phyloP scores from a whole-genome alignment of 2,113 vertebrate genomes.

The Azemiops feae region DNA sequence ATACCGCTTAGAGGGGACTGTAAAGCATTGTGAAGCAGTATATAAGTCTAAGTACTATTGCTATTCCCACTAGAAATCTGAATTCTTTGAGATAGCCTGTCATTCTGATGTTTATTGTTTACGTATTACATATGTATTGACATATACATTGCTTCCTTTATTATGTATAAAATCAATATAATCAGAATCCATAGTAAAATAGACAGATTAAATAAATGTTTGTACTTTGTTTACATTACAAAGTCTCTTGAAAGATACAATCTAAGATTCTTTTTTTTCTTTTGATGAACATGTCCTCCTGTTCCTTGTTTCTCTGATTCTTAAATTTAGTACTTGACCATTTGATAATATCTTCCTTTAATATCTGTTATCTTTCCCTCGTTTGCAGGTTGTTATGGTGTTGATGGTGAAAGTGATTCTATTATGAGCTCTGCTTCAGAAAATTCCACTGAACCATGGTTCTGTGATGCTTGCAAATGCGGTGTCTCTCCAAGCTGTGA shows the following conservation, averaged over 20 bases:
- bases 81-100: background rate
- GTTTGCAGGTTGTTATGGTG: slow-evolving; percentile 92
- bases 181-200: background rate
- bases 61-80: background rate
- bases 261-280: background rate
- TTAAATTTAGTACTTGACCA: background rate
- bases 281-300: background rate
- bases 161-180: background rate
- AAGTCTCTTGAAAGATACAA: background rate
- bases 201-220: background rate
- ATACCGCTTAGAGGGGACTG: too few species aligned
- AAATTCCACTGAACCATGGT: slow-evolving; percentile 98
- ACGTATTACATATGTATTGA: background rate
- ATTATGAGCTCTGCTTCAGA: slow-evolving; percentile 99
- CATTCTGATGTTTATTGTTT: background rate
- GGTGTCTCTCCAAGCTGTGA: slow-evolving; percentile 95
- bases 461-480: slow-evolving; percentile 98
- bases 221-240: background rate
- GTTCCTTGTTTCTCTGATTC: background rate
- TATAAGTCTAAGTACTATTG: too few species aligned
- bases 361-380: background rate
- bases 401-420: slow-evolving; percentile 96
- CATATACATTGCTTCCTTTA: background rate
- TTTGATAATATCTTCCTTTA: background rate
- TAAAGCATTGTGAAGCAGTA: too few species aligned